Evolutionary conservation across 2,113 vertebrate species (phyloP).

Genomic region (Petrocephalus microphthalmus): DNA sequence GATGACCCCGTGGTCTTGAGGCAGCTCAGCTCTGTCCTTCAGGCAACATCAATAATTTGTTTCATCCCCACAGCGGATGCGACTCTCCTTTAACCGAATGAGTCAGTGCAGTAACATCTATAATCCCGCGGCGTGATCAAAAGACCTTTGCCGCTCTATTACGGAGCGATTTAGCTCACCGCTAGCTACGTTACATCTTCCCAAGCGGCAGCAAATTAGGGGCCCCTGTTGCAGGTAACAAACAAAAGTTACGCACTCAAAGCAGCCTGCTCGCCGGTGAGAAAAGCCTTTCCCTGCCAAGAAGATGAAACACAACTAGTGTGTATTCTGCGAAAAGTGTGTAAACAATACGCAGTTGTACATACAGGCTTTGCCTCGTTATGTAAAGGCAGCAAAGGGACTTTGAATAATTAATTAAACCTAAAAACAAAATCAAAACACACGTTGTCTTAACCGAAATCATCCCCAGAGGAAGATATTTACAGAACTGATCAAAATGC

Average conservation of each 20-base stretch:
- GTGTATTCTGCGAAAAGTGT: background rate
- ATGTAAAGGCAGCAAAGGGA: background rate
- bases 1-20: background rate
- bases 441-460: slow-evolving; percentile 10
- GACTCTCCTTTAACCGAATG: background rate
- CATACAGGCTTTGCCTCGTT: slow-evolving; percentile 17
- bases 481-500: slow-evolving; percentile 28
- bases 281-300: background rate
- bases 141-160: background rate
- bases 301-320: background rate
- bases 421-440: slow-evolving; percentile 24
- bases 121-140: background rate
- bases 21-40: slow-evolving; percentile 16
- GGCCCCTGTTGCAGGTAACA: background rate
- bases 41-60: background rate
- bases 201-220: background rate
- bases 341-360: background rate
- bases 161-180: no score
- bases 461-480: slow-evolving; percentile 32
- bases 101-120: background rate
- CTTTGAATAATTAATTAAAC: slow-evolving; percentile 28
- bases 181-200: background rate
- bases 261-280: no score
- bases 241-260: background rate
- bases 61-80: background rate